Evolutionary conservation across 1,140 invertebrate genomes (phyloP), one percentile per base, ranked within the genome.

Genomic region (Drosophila pectinifera): DNA sequence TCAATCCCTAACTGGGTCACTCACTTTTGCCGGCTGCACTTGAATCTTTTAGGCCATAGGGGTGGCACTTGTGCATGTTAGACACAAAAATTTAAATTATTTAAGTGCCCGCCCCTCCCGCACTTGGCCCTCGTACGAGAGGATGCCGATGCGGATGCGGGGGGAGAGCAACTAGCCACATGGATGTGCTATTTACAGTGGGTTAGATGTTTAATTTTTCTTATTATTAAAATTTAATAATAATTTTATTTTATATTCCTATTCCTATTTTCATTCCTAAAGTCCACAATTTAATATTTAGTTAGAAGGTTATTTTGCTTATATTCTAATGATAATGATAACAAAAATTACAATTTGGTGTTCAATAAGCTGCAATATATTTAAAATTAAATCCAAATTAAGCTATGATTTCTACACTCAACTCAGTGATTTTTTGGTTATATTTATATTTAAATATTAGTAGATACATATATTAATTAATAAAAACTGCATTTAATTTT

Each of bases 31-130:
- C 64, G 75, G 72, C 79, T 86, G 84, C 84, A 84, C 84, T 89
- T 89, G 84, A 89, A 84, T 89, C 80, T 88, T 85, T 86, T 86
- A 80, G 84, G 83, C 83, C 84, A 78, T 69, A 89, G 72, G 68
- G 73, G 80, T 74, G 73, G 84, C 73, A 89, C 80, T 89, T 89
- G 80, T 89, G 84, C 85, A 89, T 89, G 84, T 89, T 89, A 89
- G 84, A 89, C 84, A 89, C 84, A 89, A 89, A 89, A 89, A 89
- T 89, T 77, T 89, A 89, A 89, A 89, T 89, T 89, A 88, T 88
- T 88, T 88, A 88, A 88, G 84, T 88, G 80, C 76, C 81, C 61
- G 57, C 67, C 55, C 46, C 49, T 42, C 45, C 26, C 45, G 59
- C 36, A 28, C 53, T 42, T 34, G 22, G 31, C 43, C 56, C 38